A percentile compares a stretch with the other conserved stretches of the same genome.
Evolutionary conservation across 1,140 invertebrate species (phyloP).

Genomic region (Tetragnatha versicolor): DNA sequence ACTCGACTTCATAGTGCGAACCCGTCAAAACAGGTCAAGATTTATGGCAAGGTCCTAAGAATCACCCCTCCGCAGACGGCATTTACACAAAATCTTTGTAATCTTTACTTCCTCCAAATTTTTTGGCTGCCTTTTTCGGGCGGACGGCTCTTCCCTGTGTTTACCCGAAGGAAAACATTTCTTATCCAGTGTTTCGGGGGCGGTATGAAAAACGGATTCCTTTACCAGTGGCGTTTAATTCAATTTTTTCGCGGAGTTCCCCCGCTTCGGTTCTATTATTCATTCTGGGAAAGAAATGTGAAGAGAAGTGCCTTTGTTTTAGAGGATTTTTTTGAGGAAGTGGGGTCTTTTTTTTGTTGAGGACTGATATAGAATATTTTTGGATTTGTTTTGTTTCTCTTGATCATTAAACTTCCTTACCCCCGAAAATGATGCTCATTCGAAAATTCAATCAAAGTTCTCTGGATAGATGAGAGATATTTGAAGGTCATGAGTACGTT

Average conservation of each 20-base stretch:
- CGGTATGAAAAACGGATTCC: constrained; percentile 22
- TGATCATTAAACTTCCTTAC: not conserved
- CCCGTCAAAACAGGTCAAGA: constrained; percentile 44
- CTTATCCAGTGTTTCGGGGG: constrained; percentile 25
- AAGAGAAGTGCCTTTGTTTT: too few relatives aligned
- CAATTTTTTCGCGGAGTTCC: constrained; percentile 30
- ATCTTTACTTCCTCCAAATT: constrained; percentile 34
- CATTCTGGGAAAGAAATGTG: not conserved
- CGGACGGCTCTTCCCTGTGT: not conserved
- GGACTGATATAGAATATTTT: not conserved
- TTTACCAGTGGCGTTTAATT: constrained; percentile 36
- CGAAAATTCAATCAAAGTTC: too few relatives aligned
- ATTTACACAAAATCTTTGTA: constrained; percentile 43
- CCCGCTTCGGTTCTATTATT: constrained; percentile 17
- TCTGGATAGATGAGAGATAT: too few relatives aligned
- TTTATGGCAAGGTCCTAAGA: constrained; percentile 13
- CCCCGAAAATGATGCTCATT: too few relatives aligned
- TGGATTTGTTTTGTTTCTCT: not conserved
- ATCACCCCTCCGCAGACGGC: constrained; percentile 21
- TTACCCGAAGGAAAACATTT: constrained; percentile 42
- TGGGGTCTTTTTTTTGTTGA: not conserved
- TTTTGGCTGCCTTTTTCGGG: not conserved
- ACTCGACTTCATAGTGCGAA: constrained; percentile 9
- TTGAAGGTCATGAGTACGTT: too few relatives aligned
- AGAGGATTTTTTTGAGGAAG: not conserved